A percentile compares a stretch with the other conserved stretches of the same genome.
Conservation (phyloP, 2,113 vertebrate species). For the Alexandromys fortis region DNA sequence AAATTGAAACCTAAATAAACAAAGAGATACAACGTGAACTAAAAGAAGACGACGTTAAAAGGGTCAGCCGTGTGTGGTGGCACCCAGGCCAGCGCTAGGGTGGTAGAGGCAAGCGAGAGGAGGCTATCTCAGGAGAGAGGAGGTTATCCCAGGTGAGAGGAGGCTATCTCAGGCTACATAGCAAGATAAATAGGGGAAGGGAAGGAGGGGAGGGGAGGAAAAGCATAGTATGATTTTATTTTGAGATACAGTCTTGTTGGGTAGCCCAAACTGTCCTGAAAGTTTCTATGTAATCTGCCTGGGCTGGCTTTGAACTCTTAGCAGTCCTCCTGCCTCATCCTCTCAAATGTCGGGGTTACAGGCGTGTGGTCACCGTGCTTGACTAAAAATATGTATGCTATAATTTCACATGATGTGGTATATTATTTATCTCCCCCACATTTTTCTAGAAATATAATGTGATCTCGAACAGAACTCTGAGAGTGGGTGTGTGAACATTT, state of each 20-base stretch:
- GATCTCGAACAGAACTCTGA: not conserved
- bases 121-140: not conserved
- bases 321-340: not conserved
- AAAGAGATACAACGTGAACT: not conserved
- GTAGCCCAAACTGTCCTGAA: not conserved
- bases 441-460: slow-evolving; percentile 30
- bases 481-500: not conserved
- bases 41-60: slow-evolving; percentile 9
- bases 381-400: not conserved
- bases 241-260: not conserved
- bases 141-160: not conserved
- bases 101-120: not conserved
- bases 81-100: not conserved
- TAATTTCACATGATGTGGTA: not conserved
- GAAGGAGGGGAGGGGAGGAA: not conserved
- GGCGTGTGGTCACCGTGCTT: too few species aligned
- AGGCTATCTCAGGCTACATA: not conserved
- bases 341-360: not conserved
- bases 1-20: slow-evolving; percentile 51
- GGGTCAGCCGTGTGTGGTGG: not conserved
- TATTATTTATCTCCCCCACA: not conserved
- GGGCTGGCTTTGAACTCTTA: not conserved
- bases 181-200: not conserved
- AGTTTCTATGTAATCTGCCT: not conserved
- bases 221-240: not conserved